A percentile compares a stretch with the other conserved stretches of the same genome.
phyloP scores from a whole-genome alignment of 1,140 invertebrate species.

The Aphis craccivora region DNA sequence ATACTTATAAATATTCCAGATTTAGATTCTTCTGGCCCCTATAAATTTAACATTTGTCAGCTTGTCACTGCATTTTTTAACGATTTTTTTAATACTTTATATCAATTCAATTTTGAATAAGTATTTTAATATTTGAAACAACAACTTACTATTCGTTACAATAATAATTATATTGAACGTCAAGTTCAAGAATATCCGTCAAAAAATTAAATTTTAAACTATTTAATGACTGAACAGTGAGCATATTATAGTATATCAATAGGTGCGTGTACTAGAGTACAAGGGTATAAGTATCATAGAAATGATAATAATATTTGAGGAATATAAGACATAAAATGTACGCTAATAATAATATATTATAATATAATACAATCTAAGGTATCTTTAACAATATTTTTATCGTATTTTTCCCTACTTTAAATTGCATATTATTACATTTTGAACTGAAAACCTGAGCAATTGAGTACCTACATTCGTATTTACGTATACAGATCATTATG shows the following conservation, averaged over 20 bases:
- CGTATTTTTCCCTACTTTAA: not conserved
- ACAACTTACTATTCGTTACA: not conserved
- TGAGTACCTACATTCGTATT: not conserved
- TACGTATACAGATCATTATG: not conserved
- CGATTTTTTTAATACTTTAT: not conserved
- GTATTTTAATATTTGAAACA: not conserved
- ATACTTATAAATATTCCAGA: not conserved
- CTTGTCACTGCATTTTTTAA: not conserved
- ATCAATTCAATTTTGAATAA: not conserved
- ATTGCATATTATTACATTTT: not conserved
- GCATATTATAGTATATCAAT: not conserved
- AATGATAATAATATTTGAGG: not conserved
- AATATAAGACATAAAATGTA: not conserved
- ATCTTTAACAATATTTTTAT: not conserved
- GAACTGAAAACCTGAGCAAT: not conserved
- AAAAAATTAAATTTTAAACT: not conserved
- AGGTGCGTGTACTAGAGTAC: not conserved
- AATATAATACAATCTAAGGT: not conserved
- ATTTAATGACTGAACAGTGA: not conserved
- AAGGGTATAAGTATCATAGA: too few species aligned
- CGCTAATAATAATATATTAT: not conserved
- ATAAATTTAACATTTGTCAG: not conserved
- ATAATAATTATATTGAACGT: not conserved
- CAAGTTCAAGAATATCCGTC: too few species aligned
- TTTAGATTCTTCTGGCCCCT: not conserved